Evolutionary conservation across 2,113 vertebrate genomes (phyloP).

Genomic region (Ranitomeya imitator): DNA sequence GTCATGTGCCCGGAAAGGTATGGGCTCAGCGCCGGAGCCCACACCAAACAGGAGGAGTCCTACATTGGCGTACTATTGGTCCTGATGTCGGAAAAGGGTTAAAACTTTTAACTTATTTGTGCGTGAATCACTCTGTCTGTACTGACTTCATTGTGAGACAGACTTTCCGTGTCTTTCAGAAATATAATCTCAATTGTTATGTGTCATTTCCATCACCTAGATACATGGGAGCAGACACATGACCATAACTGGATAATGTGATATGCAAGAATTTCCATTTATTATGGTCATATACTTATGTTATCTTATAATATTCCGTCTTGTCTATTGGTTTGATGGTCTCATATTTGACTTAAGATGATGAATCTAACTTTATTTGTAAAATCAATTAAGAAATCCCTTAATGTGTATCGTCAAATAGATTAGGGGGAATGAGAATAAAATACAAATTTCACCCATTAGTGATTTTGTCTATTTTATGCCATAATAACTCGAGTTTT

Average conservation of each 20-base stretch:
- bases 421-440: too few relatives aligned
- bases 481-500: too few relatives aligned
- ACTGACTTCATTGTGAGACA: not conserved
- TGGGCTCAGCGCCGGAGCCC: too few relatives aligned
- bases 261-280: not conserved
- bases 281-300: not conserved
- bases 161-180: not conserved
- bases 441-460: too few relatives aligned
- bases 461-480: too few relatives aligned
- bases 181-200: not conserved
- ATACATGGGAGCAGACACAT: slow-evolving; percentile 5
- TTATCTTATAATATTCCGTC: not conserved
- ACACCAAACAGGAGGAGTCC: too few relatives aligned
- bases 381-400: not conserved
- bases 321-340: not conserved
- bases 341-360: not conserved
- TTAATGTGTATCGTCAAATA: not conserved
- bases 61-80: too few relatives aligned
- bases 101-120: too few relatives aligned
- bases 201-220: slow-evolving; percentile 9
- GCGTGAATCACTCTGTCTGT: not conserved
- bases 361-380: not conserved
- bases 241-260: not conserved
- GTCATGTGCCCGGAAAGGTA: too few relatives aligned
- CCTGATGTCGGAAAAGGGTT: too few relatives aligned